A percentile compares a stretch with the other conserved stretches of the same genome.
These are phyloP conservation scores for Archips xylosteana DNA, from an alignment of 2,888 invertebrate species.

Conservation along the genomic window DNA sequence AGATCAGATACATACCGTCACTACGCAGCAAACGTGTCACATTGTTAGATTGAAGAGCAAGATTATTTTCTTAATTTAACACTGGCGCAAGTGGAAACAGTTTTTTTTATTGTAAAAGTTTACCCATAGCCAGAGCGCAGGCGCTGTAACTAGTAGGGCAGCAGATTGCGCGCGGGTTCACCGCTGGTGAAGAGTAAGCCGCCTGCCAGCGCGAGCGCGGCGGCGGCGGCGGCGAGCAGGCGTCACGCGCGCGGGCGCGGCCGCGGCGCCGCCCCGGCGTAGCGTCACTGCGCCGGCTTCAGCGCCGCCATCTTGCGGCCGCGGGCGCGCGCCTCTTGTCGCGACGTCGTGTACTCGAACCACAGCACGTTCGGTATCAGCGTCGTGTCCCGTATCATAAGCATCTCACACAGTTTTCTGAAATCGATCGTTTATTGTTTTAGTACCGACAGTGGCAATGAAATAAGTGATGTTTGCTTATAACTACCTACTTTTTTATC, in stretches of 20 bases:
- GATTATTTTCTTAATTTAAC: background rate
- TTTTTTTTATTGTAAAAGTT: background rate
- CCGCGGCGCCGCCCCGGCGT: conserved; percentile 75
- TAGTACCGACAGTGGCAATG: background rate
- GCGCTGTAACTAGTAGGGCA: conserved; percentile 42
- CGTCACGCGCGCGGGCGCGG: conserved; percentile 80
- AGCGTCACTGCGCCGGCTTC: conserved; percentile 92
- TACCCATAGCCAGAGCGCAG: background rate
- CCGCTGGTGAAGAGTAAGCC: conserved; percentile 64
- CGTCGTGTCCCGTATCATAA: conserved; percentile 95
- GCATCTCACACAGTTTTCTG: conserved; percentile 94
- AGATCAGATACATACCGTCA: background rate
- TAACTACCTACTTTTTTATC: too few species aligned
- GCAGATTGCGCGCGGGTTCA: conserved; percentile 56
- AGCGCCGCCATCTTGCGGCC: conserved; percentile 92
- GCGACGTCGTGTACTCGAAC: conserved; percentile 96
- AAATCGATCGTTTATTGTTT: conserved; percentile 50
- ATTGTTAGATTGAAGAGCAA: background rate
- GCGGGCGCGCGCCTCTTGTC: conserved; percentile 93
- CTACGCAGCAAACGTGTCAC: background rate
- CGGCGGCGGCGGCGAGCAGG: conserved; percentile 72
- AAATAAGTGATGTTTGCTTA: too few species aligned
- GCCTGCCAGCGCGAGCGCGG: conserved; percentile 69
- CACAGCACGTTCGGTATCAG: conserved; percentile 96
- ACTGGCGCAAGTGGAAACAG: background rate